These are phyloP conservation scores for Steatocranus sp. DNA, from an alignment of 2,797 vertebrate genomes.

Conservation along the genomic window DNA sequence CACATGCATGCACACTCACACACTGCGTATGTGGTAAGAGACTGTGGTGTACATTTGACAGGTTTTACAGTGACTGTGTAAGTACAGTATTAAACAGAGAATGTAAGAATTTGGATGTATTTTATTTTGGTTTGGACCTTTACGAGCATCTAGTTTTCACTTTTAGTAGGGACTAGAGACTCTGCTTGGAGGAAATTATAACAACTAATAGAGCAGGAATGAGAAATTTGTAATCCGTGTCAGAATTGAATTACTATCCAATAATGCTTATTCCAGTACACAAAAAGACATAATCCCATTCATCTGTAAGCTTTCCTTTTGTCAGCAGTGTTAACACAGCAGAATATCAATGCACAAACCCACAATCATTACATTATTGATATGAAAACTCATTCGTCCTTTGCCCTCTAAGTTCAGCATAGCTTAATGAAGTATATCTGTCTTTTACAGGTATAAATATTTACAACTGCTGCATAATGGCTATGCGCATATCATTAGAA, in stretches of 20 bases:
- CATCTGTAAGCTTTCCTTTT: slow-evolving; percentile 53
- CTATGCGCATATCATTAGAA: slow-evolving; percentile 36
- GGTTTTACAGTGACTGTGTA: slow-evolving; percentile 11
- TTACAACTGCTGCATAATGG: slow-evolving; percentile 55
- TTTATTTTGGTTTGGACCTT: neutral
- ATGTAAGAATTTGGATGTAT: neutral
- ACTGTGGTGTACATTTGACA: slow-evolving; percentile 41
- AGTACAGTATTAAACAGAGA: slow-evolving; percentile 5
- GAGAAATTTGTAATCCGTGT: slow-evolving; percentile 61
- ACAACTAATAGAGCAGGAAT: slow-evolving; percentile 54
- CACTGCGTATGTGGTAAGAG: slow-evolving; percentile 25
- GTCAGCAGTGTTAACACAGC: slow-evolving; percentile 33
- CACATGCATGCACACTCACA: slow-evolving; percentile 14
- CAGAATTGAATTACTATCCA: slow-evolving; percentile 68
- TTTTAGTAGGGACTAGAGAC: slow-evolving; percentile 24
- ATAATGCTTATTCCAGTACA: slow-evolving; percentile 67
- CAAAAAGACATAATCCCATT: slow-evolving; percentile 62
- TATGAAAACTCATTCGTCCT: slow-evolving; percentile 50
- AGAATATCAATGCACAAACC: slow-evolving; percentile 48
- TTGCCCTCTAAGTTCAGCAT: slow-evolving; percentile 44
- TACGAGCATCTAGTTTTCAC: slow-evolving; percentile 10
- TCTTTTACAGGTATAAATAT: slow-evolving; percentile 57
- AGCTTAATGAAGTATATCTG: slow-evolving; percentile 48
- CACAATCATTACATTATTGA: slow-evolving; percentile 48
- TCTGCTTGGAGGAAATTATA: slow-evolving; percentile 37